phyloP scores from a whole-genome alignment of 2,113 vertebrate genomes.

The Lepisosteus oculatus region DNA sequence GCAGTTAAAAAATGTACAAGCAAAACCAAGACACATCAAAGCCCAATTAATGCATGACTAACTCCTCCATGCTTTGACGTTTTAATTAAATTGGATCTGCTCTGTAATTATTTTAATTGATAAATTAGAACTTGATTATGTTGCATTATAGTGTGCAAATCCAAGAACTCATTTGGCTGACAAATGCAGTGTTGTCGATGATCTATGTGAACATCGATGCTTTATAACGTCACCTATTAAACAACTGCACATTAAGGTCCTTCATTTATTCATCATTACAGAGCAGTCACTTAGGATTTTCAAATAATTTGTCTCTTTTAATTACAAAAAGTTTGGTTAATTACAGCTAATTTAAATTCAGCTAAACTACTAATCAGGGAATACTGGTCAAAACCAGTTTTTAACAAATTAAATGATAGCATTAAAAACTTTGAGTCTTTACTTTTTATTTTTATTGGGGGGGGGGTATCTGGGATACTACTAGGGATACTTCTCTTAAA shows the following conservation, averaged over 20 bases:
- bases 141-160: slow-evolving; percentile 61
- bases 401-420: slow-evolving; percentile 28
- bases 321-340: slow-evolving; percentile 82
- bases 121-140: slow-evolving; percentile 71
- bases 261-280: slow-evolving; percentile 55
- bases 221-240: slow-evolving; percentile 53
- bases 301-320: slow-evolving; percentile 77
- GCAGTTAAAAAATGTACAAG: slow-evolving; percentile 25
- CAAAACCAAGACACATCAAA: slow-evolving; percentile 23
- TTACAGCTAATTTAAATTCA: slow-evolving; percentile 84
- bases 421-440: slow-evolving; percentile 22
- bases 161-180: slow-evolving; percentile 52
- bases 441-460: slow-evolving; percentile 46
- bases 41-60: slow-evolving; percentile 45
- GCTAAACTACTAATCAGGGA: slow-evolving; percentile 77
- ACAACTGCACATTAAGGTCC: slow-evolving; percentile 33
- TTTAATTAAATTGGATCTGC: slow-evolving; percentile 69
- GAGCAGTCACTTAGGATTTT: slow-evolving; percentile 71
- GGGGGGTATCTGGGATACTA: slow-evolving; percentile 22
- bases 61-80: slow-evolving; percentile 50
- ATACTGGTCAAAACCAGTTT: slow-evolving; percentile 39
- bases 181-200: slow-evolving; percentile 40
- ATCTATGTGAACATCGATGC: slow-evolving; percentile 37
- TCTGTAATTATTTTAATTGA: slow-evolving; percentile 70
- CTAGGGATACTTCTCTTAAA: too few species aligned